phyloP scores from a whole-genome alignment of 2,888 invertebrate species.

The Artemia sp. region DNA sequence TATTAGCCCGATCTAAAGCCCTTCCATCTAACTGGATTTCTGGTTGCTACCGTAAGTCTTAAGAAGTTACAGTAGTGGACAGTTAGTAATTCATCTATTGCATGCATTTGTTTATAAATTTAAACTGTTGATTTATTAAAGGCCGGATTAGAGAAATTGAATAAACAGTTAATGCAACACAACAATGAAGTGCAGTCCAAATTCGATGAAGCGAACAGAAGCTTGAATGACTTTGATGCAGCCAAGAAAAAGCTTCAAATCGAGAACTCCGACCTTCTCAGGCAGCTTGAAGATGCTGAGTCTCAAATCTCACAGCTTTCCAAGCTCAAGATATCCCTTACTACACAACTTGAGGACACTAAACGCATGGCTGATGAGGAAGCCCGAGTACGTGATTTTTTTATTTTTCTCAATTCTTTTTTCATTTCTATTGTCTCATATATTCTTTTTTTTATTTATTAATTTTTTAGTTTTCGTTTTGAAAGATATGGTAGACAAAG shows the following conservation, averaged over 20 bases:
- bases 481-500: too few relatives aligned
- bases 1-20: too few relatives aligned
- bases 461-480: too few relatives aligned
- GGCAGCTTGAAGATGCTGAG: slow-evolving; percentile 97
- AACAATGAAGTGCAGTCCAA: slow-evolving; percentile 86
- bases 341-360: slow-evolving; percentile 92
- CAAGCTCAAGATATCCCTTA: slow-evolving; percentile 89
- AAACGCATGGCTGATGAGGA: slow-evolving; percentile 96
- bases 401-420: background rate
- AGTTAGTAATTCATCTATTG: too few relatives aligned
- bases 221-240: slow-evolving; percentile 88
- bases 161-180: slow-evolving; percentile 91
- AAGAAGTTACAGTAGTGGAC: too few relatives aligned
- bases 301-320: slow-evolving; percentile 88
- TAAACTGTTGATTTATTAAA: slow-evolving; percentile 30
- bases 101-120: too few relatives aligned
- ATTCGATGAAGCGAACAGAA: slow-evolving; percentile 92
- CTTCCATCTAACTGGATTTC: too few relatives aligned
- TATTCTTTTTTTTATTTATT: too few relatives aligned
- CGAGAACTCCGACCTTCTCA: slow-evolving; percentile 89
- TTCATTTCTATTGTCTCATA: too few relatives aligned
- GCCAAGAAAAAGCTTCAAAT: slow-evolving; percentile 94
- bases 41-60: too few relatives aligned
- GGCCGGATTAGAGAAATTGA: slow-evolving; percentile 96
- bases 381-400: slow-evolving; percentile 39